Percentiles rank a stretch among this genome's conserved stretches.
phyloP scores from a whole-genome alignment of 2,888 invertebrate genomes.

The Lamellibrachia satsuma region DNA sequence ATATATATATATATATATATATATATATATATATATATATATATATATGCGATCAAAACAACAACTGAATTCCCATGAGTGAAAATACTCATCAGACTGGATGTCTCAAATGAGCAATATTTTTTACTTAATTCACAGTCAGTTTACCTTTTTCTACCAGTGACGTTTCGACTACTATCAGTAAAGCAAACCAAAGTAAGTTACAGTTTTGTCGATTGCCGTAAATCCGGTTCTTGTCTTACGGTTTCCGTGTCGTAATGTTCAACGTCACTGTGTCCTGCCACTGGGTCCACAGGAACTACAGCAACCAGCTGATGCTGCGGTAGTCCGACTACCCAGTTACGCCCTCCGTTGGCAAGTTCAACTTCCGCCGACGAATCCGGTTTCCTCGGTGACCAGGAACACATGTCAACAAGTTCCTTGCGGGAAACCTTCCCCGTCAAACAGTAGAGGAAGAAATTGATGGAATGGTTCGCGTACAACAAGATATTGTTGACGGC shows the following conservation, averaged over 20 bases:
- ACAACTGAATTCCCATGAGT: too few species aligned
- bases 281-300: neutral
- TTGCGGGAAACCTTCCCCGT: conserved; percentile 41
- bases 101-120: too few species aligned
- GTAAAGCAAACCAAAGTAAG: neutral
- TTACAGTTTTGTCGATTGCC: neutral
- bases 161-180: too few species aligned
- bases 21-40: too few species aligned
- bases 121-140: too few species aligned
- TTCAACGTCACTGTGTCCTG: neutral
- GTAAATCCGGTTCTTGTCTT: neutral
- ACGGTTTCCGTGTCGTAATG: neutral
- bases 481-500: conserved; percentile 42
- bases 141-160: too few species aligned
- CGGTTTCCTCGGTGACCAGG: neutral
- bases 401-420: conserved; percentile 34
- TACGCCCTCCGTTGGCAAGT: neutral
- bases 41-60: too few species aligned
- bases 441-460: conserved; percentile 45
- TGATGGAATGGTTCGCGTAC: conserved; percentile 42
- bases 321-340: neutral
- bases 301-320: neutral
- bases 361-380: neutral
- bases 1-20: too few species aligned
- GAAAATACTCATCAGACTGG: too few species aligned